Evolutionary conservation across 2,888 invertebrate genomes (phyloP).

Genomic region (Nebria salina): DNA sequence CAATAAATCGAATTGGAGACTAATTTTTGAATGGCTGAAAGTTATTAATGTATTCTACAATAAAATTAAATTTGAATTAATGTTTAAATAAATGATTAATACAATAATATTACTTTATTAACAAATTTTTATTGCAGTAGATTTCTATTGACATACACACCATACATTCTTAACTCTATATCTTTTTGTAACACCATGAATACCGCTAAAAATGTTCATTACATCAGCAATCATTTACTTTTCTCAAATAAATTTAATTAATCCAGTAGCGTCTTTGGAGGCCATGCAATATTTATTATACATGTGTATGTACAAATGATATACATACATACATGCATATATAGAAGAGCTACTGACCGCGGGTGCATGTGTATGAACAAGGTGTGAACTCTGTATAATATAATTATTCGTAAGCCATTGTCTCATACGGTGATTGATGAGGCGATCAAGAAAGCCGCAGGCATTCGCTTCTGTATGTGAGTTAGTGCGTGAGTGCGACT

Average conservation of each 20-base stretch:
- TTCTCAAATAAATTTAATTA: neutral
- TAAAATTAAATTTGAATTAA: too few relatives aligned
- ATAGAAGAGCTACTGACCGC: neutral
- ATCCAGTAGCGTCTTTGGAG: neutral
- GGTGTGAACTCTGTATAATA: slow-evolving; percentile 31
- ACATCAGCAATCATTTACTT: neutral
- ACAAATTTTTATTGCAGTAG: too few relatives aligned
- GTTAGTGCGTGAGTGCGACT: neutral
- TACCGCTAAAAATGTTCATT: too few relatives aligned
- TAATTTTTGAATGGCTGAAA: too few relatives aligned
- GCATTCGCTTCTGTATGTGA: slow-evolving; percentile 14
- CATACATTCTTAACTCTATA: too few relatives aligned
- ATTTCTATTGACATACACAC: too few relatives aligned
- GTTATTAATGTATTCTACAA: too few relatives aligned
- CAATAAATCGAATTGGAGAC: too few relatives aligned
- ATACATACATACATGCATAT: neutral
- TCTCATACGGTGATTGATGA: slow-evolving; percentile 38
- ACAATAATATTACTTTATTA: too few relatives aligned
- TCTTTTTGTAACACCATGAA: too few relatives aligned
- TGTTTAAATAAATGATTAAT: too few relatives aligned
- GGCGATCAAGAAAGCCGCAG: slow-evolving; percentile 26
- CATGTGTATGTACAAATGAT: neutral
- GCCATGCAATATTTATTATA: neutral
- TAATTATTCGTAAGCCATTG: slow-evolving; percentile 38
- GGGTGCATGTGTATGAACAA: slow-evolving; percentile 9